These are phyloP conservation scores for Corvus moneduloides DNA, from an alignment of 2,113 vertebrate genomes.

Conservation along the genomic window DNA sequence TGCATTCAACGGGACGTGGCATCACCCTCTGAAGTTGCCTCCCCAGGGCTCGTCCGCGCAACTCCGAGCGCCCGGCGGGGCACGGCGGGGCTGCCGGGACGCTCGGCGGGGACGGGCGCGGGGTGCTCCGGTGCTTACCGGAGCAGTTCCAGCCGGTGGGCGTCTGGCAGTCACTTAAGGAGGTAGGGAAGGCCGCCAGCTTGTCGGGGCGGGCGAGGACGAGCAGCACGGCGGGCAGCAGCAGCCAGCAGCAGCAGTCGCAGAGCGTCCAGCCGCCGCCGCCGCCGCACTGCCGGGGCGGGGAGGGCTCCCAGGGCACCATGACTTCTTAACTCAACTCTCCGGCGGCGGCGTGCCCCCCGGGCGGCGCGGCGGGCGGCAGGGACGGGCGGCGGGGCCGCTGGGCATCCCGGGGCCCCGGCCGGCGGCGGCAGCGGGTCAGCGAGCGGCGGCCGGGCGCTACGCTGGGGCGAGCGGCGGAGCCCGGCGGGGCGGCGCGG, in stretches of 20 bases:
- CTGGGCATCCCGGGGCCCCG: slow-evolving; percentile 14
- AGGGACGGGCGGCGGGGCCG: neutral
- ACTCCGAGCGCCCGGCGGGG: neutral
- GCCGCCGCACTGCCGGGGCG: slow-evolving; percentile 67
- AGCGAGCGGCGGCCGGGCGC: too few relatives aligned
- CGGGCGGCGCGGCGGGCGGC: slow-evolving; percentile 2
- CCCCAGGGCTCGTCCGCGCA: neutral
- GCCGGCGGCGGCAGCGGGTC: too few relatives aligned
- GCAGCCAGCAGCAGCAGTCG: slow-evolving; percentile 75
- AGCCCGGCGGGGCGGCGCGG: too few relatives aligned
- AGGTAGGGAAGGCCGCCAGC: slow-evolving; percentile 94
- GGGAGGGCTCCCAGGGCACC: slow-evolving; percentile 69
- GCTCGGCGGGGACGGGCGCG: neutral
- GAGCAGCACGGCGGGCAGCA: slow-evolving; percentile 72
- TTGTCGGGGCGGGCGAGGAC: slow-evolving; percentile 78
- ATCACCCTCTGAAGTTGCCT: slow-evolving; percentile 37
- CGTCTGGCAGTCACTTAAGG: slow-evolving; percentile 97
- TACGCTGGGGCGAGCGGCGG: too few relatives aligned
- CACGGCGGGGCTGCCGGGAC: neutral
- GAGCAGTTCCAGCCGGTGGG: slow-evolving; percentile 99
- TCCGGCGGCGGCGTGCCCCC: slow-evolving; percentile 8
- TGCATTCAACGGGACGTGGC: neutral
- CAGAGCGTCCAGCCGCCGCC: slow-evolving; percentile 74
- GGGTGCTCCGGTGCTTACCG: slow-evolving; percentile 77
- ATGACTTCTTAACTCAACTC: slow-evolving; percentile 74